Evolutionary conservation across 2,113 vertebrate species (phyloP).

Genomic region (Corythoichthys intestinalis): DNA sequence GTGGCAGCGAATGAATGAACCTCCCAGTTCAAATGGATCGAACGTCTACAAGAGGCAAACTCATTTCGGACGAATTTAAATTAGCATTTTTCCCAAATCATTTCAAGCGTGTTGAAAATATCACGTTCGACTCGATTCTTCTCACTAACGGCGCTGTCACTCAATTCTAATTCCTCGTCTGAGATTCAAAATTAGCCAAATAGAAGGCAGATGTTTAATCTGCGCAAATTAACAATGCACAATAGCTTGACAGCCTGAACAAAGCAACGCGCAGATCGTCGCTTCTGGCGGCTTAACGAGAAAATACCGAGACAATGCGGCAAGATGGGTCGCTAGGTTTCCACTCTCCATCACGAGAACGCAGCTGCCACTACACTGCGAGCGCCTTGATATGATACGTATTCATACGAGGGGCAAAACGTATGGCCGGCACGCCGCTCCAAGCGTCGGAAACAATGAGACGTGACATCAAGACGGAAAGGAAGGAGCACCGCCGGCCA

Average conservation of each 20-base stretch:
- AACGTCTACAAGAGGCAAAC: no score
- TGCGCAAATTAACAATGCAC: slow-evolving; percentile 29
- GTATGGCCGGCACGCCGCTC: background rate
- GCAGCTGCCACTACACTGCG: background rate
- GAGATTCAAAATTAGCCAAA: slow-evolving; percentile 13
- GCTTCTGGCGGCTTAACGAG: background rate
- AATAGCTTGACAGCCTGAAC: slow-evolving; percentile 46
- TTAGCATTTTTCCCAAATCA: background rate
- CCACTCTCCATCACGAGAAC: background rate
- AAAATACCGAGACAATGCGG: background rate
- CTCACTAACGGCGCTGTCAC: background rate
- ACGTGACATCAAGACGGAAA: background rate
- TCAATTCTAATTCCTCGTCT: background rate
- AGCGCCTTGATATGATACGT: background rate
- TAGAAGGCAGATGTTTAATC: slow-evolving; percentile 20
- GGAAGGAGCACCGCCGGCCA: background rate
- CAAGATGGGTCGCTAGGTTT: background rate
- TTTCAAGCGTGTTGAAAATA: no score
- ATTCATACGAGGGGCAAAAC: background rate
- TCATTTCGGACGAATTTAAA: background rate
- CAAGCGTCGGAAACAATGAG: background rate
- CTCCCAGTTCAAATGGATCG: no score
- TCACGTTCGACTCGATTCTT: background rate
- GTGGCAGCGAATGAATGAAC: no score
- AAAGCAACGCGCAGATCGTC: slow-evolving; percentile 14